Base-by-base conservation (phyloP, 2,888 invertebrate genomes). In the Hofmannophila pseudospretella region DNA sequence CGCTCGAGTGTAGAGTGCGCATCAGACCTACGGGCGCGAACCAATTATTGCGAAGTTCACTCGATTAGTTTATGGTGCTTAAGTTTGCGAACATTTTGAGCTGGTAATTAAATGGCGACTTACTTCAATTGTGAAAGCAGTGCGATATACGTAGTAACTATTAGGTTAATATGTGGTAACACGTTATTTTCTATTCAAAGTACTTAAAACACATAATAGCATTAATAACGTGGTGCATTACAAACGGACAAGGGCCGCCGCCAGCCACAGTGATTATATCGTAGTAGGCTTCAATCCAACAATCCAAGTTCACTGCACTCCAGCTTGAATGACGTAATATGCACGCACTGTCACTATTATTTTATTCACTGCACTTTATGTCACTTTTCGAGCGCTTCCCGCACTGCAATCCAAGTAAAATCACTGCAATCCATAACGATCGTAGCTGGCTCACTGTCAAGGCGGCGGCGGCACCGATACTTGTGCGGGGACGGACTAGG, bases 351-450 rank as follows among this genome's bases (percentile, higher is more conserved):
- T 64, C 77, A 81, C 79, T 69, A 61, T 59, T 65, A 51, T 63
- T 66, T 82, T 82, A 80, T 77, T 51, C 80, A 81, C 80, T 75
- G n/a, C n/a, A n/a, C n/a, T n/a, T n/a, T n/a, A 43, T 42, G 66
- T 70, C 84, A 76, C 75, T 70, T 67, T 52, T 58, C 59, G 64
- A 57, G 44, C 51, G 57, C 54, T 67, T 61, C 69, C 76, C 76
- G 73, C 85, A 86, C 86, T 86, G 85, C 85, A 85, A 86, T 86
- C 85, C 85, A 73, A 72, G 55, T 62, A 49, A 65, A n/a, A 65
- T 65, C 85, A 86, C 85, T 86, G 85, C 85, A 85, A 86, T 86
- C 85, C 85, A 69, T 80, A 62, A 58, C 45, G 44, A 53, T 53
- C 54, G 49, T 54, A 54, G 58, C 48, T 47, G 51, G 44, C 47